phyloP scores from a whole-genome alignment of 2,113 vertebrate species.

The Anguilla japonica region DNA sequence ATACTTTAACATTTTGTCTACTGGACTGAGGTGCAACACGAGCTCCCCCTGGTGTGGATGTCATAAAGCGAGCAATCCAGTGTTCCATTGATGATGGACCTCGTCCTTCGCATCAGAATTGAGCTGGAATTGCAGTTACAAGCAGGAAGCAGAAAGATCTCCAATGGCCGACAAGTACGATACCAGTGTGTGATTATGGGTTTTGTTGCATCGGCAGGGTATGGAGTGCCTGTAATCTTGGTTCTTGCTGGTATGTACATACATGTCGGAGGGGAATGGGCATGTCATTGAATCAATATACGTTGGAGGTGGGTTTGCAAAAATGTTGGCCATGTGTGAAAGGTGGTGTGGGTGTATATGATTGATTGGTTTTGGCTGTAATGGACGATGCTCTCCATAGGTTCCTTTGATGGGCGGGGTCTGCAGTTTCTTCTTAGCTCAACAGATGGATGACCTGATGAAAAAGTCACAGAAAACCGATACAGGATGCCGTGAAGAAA shows the following conservation, averaged over 20 bases:
- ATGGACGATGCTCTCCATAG: conserved; percentile 62
- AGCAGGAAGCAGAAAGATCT: conserved; percentile 85
- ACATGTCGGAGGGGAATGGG: too few relatives aligned
- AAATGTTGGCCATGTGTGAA: not conserved
- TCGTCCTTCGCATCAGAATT: conserved; percentile 89
- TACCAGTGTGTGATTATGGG: not conserved
- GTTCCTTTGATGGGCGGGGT: conserved; percentile 86
- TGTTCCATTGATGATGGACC: conserved; percentile 85
- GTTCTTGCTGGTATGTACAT: not conserved
- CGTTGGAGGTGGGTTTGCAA: not conserved
- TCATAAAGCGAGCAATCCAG: conserved; percentile 82
- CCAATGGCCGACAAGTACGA: conserved; percentile 94
- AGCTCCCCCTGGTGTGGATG: conserved; percentile 94
- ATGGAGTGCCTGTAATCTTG: not conserved
- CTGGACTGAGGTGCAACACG: conserved; percentile 63
- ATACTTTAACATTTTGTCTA: not conserved
- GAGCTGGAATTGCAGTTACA: conserved; percentile 90
- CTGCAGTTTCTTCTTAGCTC: conserved; percentile 88
- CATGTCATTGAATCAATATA: too few relatives aligned
- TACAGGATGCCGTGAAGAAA: conserved; percentile 88
- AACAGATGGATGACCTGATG: conserved; percentile 85
- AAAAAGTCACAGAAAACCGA: conserved; percentile 89
- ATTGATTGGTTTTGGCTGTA: not conserved
- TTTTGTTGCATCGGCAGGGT: not conserved
- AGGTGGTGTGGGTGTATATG: not conserved